These are phyloP conservation scores for Gymnothorax javanicus DNA, from an alignment of 2,797 vertebrate genomes.

Conservation along the genomic window DNA sequence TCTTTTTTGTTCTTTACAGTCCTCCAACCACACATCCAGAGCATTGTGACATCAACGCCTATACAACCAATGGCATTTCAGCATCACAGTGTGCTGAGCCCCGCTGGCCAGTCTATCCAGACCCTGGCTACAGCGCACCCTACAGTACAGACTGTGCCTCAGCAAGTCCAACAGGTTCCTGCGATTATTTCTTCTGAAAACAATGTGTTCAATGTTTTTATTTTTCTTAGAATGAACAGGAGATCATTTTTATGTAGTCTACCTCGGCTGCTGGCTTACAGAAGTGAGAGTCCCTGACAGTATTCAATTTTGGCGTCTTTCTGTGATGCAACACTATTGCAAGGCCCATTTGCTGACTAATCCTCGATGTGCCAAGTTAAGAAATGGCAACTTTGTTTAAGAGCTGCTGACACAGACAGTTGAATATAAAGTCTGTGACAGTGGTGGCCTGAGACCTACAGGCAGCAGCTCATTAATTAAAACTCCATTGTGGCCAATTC, in stretches of 20 bases:
- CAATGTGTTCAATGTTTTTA: not conserved
- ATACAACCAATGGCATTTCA: slow-evolving; percentile 91
- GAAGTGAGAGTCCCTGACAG: not conserved
- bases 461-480: too few relatives aligned
- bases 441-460: not conserved
- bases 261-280: too few relatives aligned
- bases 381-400: not conserved
- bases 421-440: not conserved
- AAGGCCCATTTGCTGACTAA: slow-evolving; percentile 1
- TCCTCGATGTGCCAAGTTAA: not conserved
- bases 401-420: not conserved
- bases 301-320: not conserved
- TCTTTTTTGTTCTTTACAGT: slow-evolving; percentile 67
- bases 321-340: slow-evolving; percentile 3
- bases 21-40: slow-evolving; percentile 91
- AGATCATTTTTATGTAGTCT: too few relatives aligned
- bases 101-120: slow-evolving; percentile 77
- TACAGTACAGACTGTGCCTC: slow-evolving; percentile 82
- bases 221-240: too few relatives aligned
- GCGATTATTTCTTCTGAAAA: slow-evolving; percentile 38
- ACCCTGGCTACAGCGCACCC: slow-evolving; percentile 73
- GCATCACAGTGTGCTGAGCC: slow-evolving; percentile 89
- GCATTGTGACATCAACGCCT: slow-evolving; percentile 87
- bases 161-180: slow-evolving; percentile 89
- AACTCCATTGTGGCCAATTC: too few relatives aligned